Evolutionary conservation across 2,113 vertebrate genomes (phyloP), one percentile per base, ranked within the genome.

Genomic region (Lepisosteus oculatus): DNA sequence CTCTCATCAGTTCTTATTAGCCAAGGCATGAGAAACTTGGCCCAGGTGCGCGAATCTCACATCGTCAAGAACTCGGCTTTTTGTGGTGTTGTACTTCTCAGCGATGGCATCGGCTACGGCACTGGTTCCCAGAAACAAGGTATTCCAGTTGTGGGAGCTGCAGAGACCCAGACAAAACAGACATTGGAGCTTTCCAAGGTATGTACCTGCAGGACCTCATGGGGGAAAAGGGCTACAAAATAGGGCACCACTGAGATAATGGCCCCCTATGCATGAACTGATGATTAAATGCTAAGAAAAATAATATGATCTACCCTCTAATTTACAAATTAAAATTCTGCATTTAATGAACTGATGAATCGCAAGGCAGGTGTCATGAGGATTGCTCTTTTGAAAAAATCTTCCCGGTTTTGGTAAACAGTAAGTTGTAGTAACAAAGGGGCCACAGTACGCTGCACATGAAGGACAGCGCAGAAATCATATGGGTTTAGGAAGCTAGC

Each of bases 141-240:
- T 80, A 79, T 98, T 99, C 97, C 97, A 99, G 85, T 98, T 99
- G 87, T 99, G 95, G 62, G 95, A 95, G 79, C 97, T 99, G 72
- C 1, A 79, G 13, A 61, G 44, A 72, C 62, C 65, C 51, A 77
- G 0, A 76, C 8, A 67, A 59, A 14, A 15, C 45, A 66, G 11
- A 45, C n/a, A 47, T 43, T 59, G 5, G 43, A 43, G 6, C 14
- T 56, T 15, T 41, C 2, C 43, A 12, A 44, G 6, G 8, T 61
- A 47, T 29, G 3, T 54, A 9, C 29, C 29, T 29, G 29, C 29
- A 29, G 29, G 29, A 29, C 29, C 29, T 29, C 29, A 29, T 29
- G 29, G 29, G 29, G 29, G 29, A 29, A 29, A 29, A 29, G 29
- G 2, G 29, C 29, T 29, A 29, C 29, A 29, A 29, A 29, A 29